phyloP scores from a whole-genome alignment of 2,797 vertebrate genomes.

The Sebastolobus altivelis region DNA sequence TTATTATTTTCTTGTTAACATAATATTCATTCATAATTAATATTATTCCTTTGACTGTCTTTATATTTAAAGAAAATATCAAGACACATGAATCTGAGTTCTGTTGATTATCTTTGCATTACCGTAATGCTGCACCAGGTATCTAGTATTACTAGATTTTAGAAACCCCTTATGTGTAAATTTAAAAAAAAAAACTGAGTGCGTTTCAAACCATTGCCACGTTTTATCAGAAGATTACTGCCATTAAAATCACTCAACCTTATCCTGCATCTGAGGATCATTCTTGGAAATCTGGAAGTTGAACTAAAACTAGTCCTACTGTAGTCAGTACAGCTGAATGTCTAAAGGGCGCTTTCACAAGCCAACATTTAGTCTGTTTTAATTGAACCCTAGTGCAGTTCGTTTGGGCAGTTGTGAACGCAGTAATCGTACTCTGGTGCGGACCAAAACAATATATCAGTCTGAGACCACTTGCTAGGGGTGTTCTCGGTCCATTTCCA shows the following conservation, averaged over 20 bases:
- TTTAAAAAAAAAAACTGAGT: background rate
- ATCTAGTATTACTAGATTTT: background rate
- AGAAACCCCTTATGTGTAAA: background rate
- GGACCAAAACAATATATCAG: no score
- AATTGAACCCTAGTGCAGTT: rapidly evolving
- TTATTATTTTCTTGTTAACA: background rate
- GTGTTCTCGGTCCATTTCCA: no score
- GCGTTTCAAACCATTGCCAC: background rate
- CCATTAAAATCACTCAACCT: background rate
- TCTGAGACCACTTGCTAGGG: no score
- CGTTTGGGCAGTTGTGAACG: no score
- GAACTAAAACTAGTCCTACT: background rate
- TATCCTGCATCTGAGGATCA: background rate
- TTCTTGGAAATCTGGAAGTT: background rate
- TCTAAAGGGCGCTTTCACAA: no score
- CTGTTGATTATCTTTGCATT: background rate
- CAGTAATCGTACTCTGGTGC: background rate
- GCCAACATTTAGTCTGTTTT: no score
- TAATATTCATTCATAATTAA: background rate
- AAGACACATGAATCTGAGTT: background rate
- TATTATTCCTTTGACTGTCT: background rate
- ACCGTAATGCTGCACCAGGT: background rate
- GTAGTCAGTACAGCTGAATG: background rate
- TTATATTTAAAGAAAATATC: background rate
- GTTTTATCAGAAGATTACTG: background rate